Conservation (phyloP, 2,797 vertebrate genomes). For the Ctenosaura bakeri region DNA sequence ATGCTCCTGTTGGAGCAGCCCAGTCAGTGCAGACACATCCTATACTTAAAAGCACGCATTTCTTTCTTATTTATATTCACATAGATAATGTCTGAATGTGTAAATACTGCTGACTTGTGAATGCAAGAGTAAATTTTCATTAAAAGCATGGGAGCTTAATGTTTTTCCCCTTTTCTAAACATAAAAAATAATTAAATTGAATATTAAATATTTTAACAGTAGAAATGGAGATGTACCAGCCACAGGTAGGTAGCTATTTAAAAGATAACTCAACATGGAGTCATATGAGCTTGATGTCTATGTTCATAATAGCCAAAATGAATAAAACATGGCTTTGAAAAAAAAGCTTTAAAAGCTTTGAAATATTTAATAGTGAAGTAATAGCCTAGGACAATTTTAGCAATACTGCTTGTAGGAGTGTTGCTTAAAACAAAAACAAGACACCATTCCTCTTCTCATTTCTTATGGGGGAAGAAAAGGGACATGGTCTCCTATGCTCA, state of each 20-base stretch:
- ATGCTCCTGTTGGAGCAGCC: too few relatives aligned
- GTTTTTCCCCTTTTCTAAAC: conserved; percentile 20
- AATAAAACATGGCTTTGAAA: conserved; percentile 27
- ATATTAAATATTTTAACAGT: conserved; percentile 39
- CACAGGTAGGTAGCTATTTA: background rate
- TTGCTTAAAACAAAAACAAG: conserved; percentile 6
- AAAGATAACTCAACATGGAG: background rate
- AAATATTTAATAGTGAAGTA: conserved; percentile 40
- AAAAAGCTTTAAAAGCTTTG: background rate
- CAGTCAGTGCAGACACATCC: background rate
- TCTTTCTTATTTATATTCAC: conserved; percentile 14
- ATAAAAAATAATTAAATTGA: conserved; percentile 37
- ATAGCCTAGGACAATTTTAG: conserved; percentile 31
- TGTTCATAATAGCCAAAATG: conserved; percentile 16
- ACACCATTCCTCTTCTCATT: background rate
- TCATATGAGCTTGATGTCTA: background rate
- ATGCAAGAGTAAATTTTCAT: conserved; percentile 31
- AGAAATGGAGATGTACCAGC: conserved; percentile 25
- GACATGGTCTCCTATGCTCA: background rate
- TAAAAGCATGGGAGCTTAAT: conserved; percentile 15
- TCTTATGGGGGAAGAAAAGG: background rate
- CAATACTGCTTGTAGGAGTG: background rate
- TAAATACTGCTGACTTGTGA: conserved; percentile 18
- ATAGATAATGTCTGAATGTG: conserved; percentile 18
- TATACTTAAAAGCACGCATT: background rate